Percentiles rank a stretch among this genome's conserved stretches.
Evolutionary conservation across 2,113 vertebrate species (phyloP).

Genomic region (Poeciliopsis retropinna): DNA sequence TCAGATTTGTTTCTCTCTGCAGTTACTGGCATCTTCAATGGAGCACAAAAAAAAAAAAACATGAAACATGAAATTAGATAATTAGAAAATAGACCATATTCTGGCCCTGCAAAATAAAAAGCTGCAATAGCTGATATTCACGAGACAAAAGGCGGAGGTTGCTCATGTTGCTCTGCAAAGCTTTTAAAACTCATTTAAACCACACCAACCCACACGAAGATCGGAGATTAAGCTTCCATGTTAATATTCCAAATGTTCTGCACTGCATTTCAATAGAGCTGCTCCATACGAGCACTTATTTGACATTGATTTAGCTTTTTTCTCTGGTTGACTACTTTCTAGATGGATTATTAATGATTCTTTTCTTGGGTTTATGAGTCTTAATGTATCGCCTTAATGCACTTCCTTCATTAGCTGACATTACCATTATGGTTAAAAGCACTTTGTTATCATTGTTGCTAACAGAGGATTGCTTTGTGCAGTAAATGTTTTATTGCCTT

Average conservation of each 20-base stretch:
- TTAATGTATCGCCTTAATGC: constrained; percentile 33
- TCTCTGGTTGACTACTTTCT: constrained; percentile 9
- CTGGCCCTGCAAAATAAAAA: constrained; percentile 12
- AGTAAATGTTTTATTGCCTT: constrained; percentile 29
- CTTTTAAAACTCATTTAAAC: constrained; percentile 39
- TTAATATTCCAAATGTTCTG: constrained; percentile 37
- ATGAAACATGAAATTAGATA: constrained; percentile 12
- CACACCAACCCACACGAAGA: constrained; percentile 23
- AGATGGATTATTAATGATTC: constrained; percentile 37
- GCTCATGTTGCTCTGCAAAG: constrained; percentile 1
- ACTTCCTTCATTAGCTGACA: constrained; percentile 43
- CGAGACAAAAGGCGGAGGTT: constrained; percentile 18
- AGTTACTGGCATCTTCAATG: constrained; percentile 26
- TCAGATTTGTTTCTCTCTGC: constrained; percentile 23
- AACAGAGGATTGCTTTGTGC: neutral
- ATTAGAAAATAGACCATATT: constrained; percentile 28
- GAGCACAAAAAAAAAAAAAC: constrained; percentile 6
- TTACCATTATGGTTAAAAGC: constrained; percentile 29
- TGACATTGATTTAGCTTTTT: constrained; percentile 28
- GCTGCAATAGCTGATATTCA: constrained; percentile 29
- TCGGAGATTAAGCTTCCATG: constrained; percentile 34
- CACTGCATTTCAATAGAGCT: constrained; percentile 31
- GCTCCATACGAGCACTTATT: constrained; percentile 24
- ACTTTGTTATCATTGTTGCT: constrained; percentile 26
- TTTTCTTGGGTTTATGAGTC: constrained; percentile 24